These are phyloP conservation scores for Mungos mungo DNA, from an alignment of 2,113 vertebrate genomes.

Conservation along the genomic window DNA sequence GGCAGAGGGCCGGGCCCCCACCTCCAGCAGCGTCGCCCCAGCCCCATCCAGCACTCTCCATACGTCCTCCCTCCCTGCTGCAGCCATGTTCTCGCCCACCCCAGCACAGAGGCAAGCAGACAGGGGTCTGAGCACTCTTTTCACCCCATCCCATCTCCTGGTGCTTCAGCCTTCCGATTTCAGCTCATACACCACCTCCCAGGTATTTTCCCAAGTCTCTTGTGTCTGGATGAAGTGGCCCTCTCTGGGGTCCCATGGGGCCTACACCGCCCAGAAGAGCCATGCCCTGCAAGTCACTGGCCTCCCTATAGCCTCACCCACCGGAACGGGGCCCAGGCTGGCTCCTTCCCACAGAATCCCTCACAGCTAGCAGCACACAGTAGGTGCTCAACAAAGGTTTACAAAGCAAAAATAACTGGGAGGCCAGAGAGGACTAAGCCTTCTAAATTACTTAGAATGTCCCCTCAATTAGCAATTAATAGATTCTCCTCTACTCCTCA, in stretches of 20 bases:
- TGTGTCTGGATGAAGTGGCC: not conserved
- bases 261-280: not conserved
- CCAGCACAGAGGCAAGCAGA: not conserved
- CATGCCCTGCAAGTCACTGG: not conserved
- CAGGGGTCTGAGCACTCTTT: not conserved
- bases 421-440: not conserved
- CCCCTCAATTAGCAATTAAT: not conserved
- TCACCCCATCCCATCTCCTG: not conserved
- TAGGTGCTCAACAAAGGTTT: not conserved
- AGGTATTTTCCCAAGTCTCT: not conserved
- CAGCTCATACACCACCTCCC: not conserved
- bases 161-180: not conserved
- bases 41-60: not conserved
- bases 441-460: not conserved
- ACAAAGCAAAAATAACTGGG: not conserved
- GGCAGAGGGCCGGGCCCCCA: accelerated
- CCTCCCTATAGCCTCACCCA: not conserved
- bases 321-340: not conserved
- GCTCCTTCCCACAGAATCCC: not conserved
- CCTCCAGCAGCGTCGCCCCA: not conserved
- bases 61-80: not conserved
- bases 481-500: not conserved
- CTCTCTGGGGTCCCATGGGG: not conserved
- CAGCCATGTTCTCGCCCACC: not conserved
- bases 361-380: not conserved